These are phyloP conservation scores for Rotaria magnacalcarata DNA, from an alignment of 2,888 invertebrate species.

Conservation along the genomic window DNA sequence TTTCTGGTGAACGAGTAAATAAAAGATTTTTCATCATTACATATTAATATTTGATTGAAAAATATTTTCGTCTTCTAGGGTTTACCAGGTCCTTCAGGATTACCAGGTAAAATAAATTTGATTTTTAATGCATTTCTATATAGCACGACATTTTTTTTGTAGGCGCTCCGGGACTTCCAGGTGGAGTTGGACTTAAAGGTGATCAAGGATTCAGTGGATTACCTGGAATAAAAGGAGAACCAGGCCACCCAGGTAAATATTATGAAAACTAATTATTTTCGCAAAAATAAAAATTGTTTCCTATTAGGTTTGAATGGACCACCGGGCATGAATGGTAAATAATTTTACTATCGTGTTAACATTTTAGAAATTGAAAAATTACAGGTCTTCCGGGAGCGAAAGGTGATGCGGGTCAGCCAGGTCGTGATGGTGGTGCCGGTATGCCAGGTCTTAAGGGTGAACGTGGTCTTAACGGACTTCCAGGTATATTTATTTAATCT, in stretches of 20 bases:
- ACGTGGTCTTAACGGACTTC: conserved; percentile 46
- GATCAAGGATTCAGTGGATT: conserved; percentile 47
- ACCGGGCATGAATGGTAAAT: background rate
- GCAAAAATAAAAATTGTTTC: background rate
- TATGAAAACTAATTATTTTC: too few species aligned
- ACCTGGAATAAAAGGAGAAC: conserved; percentile 48
- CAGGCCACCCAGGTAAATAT: background rate
- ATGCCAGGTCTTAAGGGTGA: conserved; percentile 48
- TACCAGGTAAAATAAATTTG: conserved; percentile 47
- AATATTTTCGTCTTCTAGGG: background rate
- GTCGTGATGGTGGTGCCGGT: conserved; percentile 48
- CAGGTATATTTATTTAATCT: background rate
- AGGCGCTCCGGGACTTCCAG: background rate
- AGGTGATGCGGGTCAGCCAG: conserved; percentile 40
- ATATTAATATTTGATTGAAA: background rate
- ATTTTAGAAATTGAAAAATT: background rate
- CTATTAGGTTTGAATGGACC: background rate
- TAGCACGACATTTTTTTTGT: background rate
- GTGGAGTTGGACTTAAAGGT: conserved; percentile 44
- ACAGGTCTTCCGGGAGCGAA: background rate
- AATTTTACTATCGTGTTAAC: background rate
- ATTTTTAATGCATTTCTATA: background rate
- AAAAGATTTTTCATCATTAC: background rate
- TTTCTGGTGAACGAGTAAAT: background rate
- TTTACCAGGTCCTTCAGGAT: conserved; percentile 10